Evolutionary conservation across 2,888 invertebrate genomes (phyloP).

Genomic region (Anaspis maculata): DNA sequence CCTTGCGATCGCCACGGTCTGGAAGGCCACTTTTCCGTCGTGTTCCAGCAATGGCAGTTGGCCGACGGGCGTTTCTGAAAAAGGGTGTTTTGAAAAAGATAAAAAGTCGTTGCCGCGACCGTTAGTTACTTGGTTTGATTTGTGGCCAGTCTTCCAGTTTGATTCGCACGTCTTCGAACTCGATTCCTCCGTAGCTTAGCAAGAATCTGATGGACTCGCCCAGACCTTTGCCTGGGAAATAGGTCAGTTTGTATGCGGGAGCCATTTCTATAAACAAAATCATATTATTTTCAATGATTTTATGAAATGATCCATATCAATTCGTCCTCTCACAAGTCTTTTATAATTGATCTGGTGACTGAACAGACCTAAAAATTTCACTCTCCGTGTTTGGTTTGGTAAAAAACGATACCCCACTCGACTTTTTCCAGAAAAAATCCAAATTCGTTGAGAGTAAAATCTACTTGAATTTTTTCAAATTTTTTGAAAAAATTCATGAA

Average conservation of each 20-base stretch:
- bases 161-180: slow-evolving; percentile 54
- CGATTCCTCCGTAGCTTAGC: slow-evolving; percentile 51
- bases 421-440: too few relatives aligned
- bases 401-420: too few relatives aligned
- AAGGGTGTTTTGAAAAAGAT: background rate
- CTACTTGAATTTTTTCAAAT: too few relatives aligned
- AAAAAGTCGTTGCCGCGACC: slow-evolving; percentile 3
- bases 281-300: background rate
- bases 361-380: too few relatives aligned
- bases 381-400: too few relatives aligned
- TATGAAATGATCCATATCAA: too few relatives aligned
- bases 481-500: too few relatives aligned
- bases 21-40: slow-evolving; percentile 55
- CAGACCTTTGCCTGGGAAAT: slow-evolving; percentile 54
- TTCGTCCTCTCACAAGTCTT: too few relatives aligned
- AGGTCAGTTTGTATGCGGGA: slow-evolving; percentile 51
- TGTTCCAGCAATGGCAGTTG: slow-evolving; percentile 56
- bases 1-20: slow-evolving; percentile 52
- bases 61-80: slow-evolving; percentile 50
- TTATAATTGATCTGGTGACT: too few relatives aligned
- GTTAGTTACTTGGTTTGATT: slow-evolving; percentile 20
- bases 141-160: slow-evolving; percentile 46
- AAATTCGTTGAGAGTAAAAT: too few relatives aligned
- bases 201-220: slow-evolving; percentile 57
- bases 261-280: slow-evolving; percentile 22